Percentiles rank a stretch among this genome's conserved stretches.
phyloP scores from a whole-genome alignment of 2,888 invertebrate genomes.

The Protodeltote pygarga region DNA sequence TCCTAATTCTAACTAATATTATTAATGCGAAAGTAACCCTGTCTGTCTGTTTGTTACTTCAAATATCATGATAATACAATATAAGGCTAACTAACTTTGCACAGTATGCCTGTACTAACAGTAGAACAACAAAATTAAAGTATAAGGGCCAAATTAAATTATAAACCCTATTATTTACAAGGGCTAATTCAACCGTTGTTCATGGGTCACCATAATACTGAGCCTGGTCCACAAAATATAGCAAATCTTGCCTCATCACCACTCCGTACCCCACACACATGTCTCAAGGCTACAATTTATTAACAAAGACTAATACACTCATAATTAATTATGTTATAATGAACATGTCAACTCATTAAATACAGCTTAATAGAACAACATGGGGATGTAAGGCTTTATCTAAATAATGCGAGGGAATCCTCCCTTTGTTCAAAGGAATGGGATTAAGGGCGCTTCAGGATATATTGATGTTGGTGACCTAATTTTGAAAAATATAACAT shows the following conservation, averaged over 20 bases:
- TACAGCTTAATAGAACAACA: conserved; percentile 35
- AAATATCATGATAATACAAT: too few species aligned
- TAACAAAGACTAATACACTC: conserved; percentile 34
- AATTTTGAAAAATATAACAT: conserved; percentile 2
- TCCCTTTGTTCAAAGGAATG: conserved; percentile 32
- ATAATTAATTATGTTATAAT: conserved; percentile 46
- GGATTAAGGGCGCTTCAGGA: conserved; percentile 21
- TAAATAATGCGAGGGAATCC: conserved; percentile 37
- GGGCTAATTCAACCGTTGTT: not conserved
- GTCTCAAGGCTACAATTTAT: conserved; percentile 14
- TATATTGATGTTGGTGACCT: conserved; percentile 25
- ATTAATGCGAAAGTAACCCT: too few species aligned
- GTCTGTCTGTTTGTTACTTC: too few species aligned
- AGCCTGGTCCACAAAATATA: not conserved
- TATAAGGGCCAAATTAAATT: too few species aligned
- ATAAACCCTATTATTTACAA: too few species aligned
- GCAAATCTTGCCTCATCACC: not conserved
- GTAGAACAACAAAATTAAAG: too few species aligned
- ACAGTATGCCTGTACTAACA: too few species aligned
- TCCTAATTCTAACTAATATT: too few species aligned
- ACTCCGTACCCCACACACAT: conserved; percentile 12
- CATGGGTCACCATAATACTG: too few species aligned
- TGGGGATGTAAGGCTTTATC: conserved; percentile 31
- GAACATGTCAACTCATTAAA: conserved; percentile 44
- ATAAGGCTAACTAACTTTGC: too few species aligned